Evolutionary conservation across 2,888 invertebrate species (phyloP).

Genomic region (Drosophila colorata): DNA sequence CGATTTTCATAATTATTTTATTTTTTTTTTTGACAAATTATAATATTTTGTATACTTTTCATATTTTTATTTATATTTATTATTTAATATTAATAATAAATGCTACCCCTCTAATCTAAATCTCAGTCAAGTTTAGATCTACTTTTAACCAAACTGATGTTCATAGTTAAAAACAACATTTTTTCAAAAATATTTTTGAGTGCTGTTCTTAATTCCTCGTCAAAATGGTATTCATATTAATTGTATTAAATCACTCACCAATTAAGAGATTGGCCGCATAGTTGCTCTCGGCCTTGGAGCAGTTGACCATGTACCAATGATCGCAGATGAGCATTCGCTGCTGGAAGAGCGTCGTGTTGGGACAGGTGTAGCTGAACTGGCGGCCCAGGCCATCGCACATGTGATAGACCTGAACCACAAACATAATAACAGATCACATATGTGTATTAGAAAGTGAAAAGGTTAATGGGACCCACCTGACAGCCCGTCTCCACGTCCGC

Average conservation of each 20-base stretch:
- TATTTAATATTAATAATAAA: no score
- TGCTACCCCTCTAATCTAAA: no score
- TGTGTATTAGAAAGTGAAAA: no score
- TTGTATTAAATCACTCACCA: conserved; percentile 85
- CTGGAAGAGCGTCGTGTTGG: conserved; percentile 92
- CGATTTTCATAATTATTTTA: no score
- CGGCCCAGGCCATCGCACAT: conserved; percentile 92
- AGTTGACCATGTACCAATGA: conserved; percentile 93
- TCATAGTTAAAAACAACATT: no score
- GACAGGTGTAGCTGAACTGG: conserved; percentile 92
- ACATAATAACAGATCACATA: neutral
- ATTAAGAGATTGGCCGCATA: conserved; percentile 90
- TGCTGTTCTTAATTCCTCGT: neutral
- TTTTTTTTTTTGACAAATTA: no score
- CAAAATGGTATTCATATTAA: neutral
- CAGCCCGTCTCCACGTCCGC: conserved; percentile 91
- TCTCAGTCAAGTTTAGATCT: neutral
- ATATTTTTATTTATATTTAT: no score
- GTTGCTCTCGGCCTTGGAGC: conserved; percentile 89
- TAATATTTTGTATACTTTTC: no score
- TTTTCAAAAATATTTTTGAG: neutral
- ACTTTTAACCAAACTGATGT: neutral
- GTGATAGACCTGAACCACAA: conserved; percentile 89
- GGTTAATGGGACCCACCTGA: conserved; percentile 86
- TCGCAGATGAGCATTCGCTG: conserved; percentile 93